Percentiles rank a stretch among this genome's conserved stretches.
phyloP scores from a whole-genome alignment of 2,113 vertebrate species.

The Prinia subflava region DNA sequence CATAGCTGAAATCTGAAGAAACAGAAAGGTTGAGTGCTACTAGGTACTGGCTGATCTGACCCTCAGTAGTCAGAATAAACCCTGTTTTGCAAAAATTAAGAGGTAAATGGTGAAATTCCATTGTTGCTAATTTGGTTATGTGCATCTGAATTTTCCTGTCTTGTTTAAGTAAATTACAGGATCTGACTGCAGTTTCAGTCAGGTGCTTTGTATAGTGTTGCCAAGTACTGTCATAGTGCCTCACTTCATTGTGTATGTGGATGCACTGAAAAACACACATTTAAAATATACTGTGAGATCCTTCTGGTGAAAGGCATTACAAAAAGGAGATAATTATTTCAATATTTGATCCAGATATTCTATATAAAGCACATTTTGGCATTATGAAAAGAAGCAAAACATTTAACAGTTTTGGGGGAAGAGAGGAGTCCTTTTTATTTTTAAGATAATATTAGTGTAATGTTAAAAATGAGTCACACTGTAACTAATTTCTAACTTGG shows the following conservation, averaged over 20 bases:
- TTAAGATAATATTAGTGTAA: not conserved
- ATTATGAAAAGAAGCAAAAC: not conserved
- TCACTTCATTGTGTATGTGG: not conserved
- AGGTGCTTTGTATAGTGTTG: not conserved
- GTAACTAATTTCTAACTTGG: not conserved
- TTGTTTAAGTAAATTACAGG: not conserved
- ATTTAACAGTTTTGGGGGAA: not conserved
- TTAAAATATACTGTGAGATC: not conserved
- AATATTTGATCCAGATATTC: not conserved
- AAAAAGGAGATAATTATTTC: not conserved
- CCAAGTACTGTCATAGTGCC: not conserved
- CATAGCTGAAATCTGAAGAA: not conserved
- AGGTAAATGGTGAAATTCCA: not conserved
- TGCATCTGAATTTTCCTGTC: not conserved
- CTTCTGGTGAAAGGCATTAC: not conserved
- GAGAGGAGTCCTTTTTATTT: not conserved
- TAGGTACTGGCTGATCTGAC: not conserved
- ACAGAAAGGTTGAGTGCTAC: not conserved
- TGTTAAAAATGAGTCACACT: constrained; percentile 5
- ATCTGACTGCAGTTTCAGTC: not conserved
- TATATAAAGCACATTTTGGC: not conserved
- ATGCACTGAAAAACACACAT: not conserved
- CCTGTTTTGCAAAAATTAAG: not conserved
- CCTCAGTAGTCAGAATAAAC: not conserved
- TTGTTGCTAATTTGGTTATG: not conserved